phyloP scores from a whole-genome alignment of 2,888 invertebrate species.

The Brenthis hecate region DNA sequence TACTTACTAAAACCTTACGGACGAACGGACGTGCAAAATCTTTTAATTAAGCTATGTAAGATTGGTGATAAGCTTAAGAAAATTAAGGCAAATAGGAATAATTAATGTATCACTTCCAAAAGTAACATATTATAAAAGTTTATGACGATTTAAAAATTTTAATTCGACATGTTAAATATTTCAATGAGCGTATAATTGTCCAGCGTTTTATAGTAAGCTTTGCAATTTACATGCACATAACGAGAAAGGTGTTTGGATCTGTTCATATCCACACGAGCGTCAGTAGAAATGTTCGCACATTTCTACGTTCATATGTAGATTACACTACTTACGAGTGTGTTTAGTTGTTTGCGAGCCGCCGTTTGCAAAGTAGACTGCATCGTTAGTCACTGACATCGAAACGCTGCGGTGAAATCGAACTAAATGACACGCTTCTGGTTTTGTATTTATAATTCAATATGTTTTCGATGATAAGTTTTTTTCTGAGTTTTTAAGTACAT shows the following conservation, averaged over 20 bases:
- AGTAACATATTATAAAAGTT: background rate
- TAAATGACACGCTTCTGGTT: slow-evolving; percentile 54
- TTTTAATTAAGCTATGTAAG: no score
- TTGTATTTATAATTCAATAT: slow-evolving; percentile 32
- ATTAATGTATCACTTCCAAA: no score
- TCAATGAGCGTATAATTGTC: slow-evolving; percentile 3
- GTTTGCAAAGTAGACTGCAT: slow-evolving; percentile 43
- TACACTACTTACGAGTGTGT: slow-evolving; percentile 35
- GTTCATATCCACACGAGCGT: background rate
- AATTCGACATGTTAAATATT: background rate
- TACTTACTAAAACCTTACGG: no score
- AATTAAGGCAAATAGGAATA: no score
- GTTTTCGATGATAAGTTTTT: slow-evolving; percentile 16
- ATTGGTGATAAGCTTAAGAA: no score
- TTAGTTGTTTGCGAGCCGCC: slow-evolving; percentile 33
- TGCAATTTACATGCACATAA: slow-evolving; percentile 7
- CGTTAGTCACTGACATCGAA: slow-evolving; percentile 66
- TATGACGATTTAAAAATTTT: background rate
- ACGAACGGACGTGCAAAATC: no score
- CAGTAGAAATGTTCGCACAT: slow-evolving; percentile 29
- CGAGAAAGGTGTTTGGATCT: slow-evolving; percentile 11
- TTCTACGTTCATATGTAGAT: slow-evolving; percentile 40
- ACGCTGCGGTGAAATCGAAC: slow-evolving; percentile 54
- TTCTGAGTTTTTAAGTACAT: no score
- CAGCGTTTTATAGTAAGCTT: background rate